phyloP scores from a whole-genome alignment of 1,140 invertebrate genomes.

The Bombus confusus region DNA sequence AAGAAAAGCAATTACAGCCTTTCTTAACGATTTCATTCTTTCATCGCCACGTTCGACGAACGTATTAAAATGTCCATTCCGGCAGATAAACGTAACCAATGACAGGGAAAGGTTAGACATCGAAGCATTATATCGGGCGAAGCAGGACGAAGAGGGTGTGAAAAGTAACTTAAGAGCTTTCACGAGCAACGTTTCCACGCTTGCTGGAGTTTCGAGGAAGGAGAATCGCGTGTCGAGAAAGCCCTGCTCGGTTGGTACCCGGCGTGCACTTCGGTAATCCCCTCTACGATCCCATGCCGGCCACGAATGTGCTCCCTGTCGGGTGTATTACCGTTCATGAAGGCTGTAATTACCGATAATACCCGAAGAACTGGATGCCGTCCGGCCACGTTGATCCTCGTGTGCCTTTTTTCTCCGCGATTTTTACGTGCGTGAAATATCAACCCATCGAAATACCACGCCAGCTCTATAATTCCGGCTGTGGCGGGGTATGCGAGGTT shows the following conservation, averaged over 20 bases:
- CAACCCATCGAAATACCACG: constrained; percentile 23
- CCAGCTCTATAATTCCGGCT: not conserved
- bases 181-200: constrained; percentile 61
- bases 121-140: not conserved
- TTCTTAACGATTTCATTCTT: not conserved
- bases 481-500: not conserved
- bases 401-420: not conserved
- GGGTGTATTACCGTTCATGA: constrained; percentile 64
- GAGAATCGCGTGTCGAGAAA: constrained; percentile 66
- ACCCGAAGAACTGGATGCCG: constrained; percentile 62
- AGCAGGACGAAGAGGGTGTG: not conserved
- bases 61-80: constrained; percentile 31
- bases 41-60: constrained; percentile 27
- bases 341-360: constrained; percentile 71
- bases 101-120: not conserved
- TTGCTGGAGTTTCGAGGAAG: constrained; percentile 61
- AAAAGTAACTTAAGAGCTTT: constrained; percentile 63
- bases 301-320: constrained; percentile 56
- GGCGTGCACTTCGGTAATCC: constrained; percentile 56
- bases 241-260: constrained; percentile 15
- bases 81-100: not conserved
- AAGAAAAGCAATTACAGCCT: not conserved
- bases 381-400: constrained; percentile 8
- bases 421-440: constrained; percentile 64
- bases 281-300: constrained; percentile 40